A percentile compares a stretch with the other conserved stretches of the same genome.
Conservation (phyloP, 2,113 vertebrate species). For the Pseudorectes ferrugineus region DNA sequence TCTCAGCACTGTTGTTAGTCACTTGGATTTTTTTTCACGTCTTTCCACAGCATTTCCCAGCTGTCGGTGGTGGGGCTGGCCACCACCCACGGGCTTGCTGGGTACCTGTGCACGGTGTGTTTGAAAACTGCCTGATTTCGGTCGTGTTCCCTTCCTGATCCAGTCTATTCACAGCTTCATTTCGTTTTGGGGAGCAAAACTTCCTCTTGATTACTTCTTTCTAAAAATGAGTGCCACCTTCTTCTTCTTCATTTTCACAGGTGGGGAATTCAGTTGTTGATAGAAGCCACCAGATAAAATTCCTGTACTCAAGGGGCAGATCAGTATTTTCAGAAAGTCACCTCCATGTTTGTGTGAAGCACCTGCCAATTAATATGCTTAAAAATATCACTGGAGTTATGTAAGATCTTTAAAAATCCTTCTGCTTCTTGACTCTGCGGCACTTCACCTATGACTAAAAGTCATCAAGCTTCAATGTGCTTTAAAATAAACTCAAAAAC, state of each 20-base stretch:
- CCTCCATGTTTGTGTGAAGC: conserved; percentile 47
- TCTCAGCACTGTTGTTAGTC: neutral
- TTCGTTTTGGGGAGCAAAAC: neutral
- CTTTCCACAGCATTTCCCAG: neutral
- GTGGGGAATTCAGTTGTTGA: neutral
- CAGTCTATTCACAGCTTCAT: neutral
- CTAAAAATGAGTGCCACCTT: neutral
- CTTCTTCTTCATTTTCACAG: neutral
- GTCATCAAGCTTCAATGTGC: conserved; percentile 5
- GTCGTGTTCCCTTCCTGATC: neutral
- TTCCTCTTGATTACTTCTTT: neutral
- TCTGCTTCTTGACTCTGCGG: conserved; percentile 18
- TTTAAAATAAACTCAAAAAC: conserved; percentile 42
- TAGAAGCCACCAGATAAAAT: neutral
- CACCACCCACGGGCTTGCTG: neutral
- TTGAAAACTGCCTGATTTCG: neutral
- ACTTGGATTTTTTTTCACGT: neutral
- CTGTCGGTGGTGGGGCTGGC: neutral
- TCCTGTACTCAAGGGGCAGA: neutral
- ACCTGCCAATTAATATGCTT: conserved; percentile 52
- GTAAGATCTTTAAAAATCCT: conserved; percentile 41
- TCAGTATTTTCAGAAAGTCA: conserved; percentile 47
- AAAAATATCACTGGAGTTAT: conserved; percentile 45
- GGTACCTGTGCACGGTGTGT: neutral
- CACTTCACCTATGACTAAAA: conserved; percentile 47